Percentiles rank a stretch among this genome's conserved stretches.
These are phyloP conservation scores for Drosophila limbata DNA, from an alignment of 2,888 invertebrate genomes.

Conservation along the genomic window DNA sequence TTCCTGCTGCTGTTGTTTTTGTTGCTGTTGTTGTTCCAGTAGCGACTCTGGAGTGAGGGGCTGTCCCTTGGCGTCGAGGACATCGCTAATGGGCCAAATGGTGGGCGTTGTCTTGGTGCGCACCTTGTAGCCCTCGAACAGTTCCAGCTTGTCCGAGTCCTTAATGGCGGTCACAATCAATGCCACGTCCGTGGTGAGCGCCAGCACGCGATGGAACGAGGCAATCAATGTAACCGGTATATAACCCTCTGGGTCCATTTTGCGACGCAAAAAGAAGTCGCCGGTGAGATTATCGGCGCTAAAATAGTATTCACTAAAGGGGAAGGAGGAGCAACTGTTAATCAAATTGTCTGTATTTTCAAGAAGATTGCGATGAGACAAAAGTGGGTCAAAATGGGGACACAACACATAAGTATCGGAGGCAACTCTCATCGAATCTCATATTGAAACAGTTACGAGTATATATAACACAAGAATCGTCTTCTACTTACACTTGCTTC, in stretches of 20 bases:
- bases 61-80: slow-evolving; percentile 80
- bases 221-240: slow-evolving; percentile 97
- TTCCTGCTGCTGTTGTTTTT: slow-evolving; percentile 2
- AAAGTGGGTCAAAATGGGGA: not conserved
- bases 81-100: slow-evolving; percentile 94
- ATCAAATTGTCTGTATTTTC: not conserved
- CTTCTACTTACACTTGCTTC: slow-evolving; percentile 93
- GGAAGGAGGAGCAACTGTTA: slow-evolving; percentile 8
- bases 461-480: not conserved
- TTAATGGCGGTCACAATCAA: slow-evolving; percentile 94
- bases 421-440: not conserved
- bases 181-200: slow-evolving; percentile 93
- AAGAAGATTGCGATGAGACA: not conserved
- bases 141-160: slow-evolving; percentile 94
- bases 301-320: slow-evolving; percentile 98
- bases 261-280: slow-evolving; percentile 98
- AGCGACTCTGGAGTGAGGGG: slow-evolving; percentile 24
- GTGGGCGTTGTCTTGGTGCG: slow-evolving; percentile 93
- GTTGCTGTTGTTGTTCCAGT: slow-evolving; percentile 4
- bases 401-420: not conserved
- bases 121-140: slow-evolving; percentile 91
- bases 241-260: slow-evolving; percentile 98
- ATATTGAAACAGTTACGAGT: not conserved
- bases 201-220: slow-evolving; percentile 97
- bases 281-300: slow-evolving; percentile 97